Evolutionary conservation across 1,140 invertebrate genomes (phyloP), one percentile per base, ranked within the genome.

Genomic region (Drosophila saltans): DNA sequence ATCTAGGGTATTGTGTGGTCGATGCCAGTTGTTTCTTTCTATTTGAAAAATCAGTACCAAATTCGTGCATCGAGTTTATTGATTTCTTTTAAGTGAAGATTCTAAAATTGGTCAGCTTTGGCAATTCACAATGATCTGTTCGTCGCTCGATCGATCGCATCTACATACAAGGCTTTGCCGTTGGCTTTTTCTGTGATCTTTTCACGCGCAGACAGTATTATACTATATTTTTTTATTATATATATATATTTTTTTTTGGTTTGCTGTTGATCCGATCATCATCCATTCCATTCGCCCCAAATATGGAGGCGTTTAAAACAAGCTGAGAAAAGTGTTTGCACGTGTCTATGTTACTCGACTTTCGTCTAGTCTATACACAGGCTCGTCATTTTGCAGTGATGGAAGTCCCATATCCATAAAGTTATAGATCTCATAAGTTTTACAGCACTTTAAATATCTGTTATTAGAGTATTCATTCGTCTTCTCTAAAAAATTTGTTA

Each of bases 51-150:
- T 52, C 45, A 52, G 45, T 52, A 52, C 61, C 61, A 64, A 78
- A 72, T 40, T 72, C 30, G 70, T 73, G 77, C 69, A 69, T 79
- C 56, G 68, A 78, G 78, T 76, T 70, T 76, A 60, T 76, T 59
- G 36, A 72, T 45, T 52, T 52, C 21, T 76, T 64, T 69, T 41
- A 76, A 69, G 73, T 65, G 74, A 75, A 75, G 72, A 75, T 76
- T 76, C 74, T 72, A 67, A 59, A 80, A 80, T 75, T 80, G 77
- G 77, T 83, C 80, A 79, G 80, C 80, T 71, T 80, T 79, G 77
- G 45, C 66, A 41, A 52, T 52, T 52, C 24, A 52, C 45, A 52
- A 52, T 52, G 45, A 66, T 58, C 33, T 58, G 30, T 52, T 43
- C 26, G 28, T 21, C 24, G 16, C 48, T 65, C 48, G 45, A 40